Base-by-base conservation (phyloP, 1,140 invertebrate species). In the Drosophila sp. region DNA sequence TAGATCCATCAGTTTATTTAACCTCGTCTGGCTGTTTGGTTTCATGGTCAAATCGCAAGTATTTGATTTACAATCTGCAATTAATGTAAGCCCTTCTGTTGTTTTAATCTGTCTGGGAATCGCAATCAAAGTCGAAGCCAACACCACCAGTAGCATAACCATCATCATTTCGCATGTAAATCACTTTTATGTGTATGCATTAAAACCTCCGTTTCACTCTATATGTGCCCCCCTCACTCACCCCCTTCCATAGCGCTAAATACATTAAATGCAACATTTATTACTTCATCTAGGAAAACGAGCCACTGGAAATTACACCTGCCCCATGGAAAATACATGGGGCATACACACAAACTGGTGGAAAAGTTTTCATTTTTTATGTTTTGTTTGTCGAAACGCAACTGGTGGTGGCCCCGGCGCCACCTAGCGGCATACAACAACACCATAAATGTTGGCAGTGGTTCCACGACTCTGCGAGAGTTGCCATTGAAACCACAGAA, bases 241-340 rank as follows among this genome's bases (percentile, higher is more conserved):
- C 38, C 32, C 17, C 54, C 40, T 44, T 56, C 75, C 61, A 35
- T 60, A 71, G 65, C 60, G 38, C 56, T 54, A 57, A 87, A 87
- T 86, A 87, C 77, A 86, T 89, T 72, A 80, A 80, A 80, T 89
- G 84, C 80, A 89, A 89, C 84, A 84, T 87, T 87, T 87, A 89
- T 89, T 89, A 73, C 84, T 87, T 84, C 63, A 84, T 87, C 70
- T 74, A 62, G 67, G 32, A 56, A 66, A 56, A 66, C 72, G 66
- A 68, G 73, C 70, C 72, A 60, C 33, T 41, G 71, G 61, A 79
- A 84, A 79, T 76, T 80, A 83, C 76, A 80, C 67, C 68, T 83
- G 72, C 41, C 11, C 23, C 6, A 56, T 23, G 17, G 17, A 17
- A 35, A 17, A 50, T 27, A 66, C 25, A 35, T 17, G 17, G 17